Evolutionary conservation across 2,797 vertebrate genomes (phyloP), one percentile per base, ranked within the genome.

Genomic region (Euthynnus affinis): DNA sequence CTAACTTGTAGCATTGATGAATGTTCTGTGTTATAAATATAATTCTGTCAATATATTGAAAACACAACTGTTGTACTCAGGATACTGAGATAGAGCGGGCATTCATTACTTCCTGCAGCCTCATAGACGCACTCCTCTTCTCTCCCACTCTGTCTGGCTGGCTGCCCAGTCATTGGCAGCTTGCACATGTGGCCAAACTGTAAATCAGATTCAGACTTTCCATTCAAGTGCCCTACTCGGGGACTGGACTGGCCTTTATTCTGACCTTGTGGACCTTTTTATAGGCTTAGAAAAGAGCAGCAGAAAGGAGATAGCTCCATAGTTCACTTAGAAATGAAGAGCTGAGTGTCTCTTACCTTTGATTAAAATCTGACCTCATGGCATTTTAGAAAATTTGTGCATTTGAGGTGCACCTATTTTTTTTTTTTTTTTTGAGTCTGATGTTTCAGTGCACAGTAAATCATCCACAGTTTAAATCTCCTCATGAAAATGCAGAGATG

Each of bases 131-230:
- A 62, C 78, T 67, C 48, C 71, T 84, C 71, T 59, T 17, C 80
- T 71, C 83, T 81, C 80, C 80, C 68, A 49, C 80, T 87, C 88
- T 59, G 46, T 44, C 82, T 93, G 91, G 92, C 91, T 56, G 71
- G 25, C 53, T 85, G 88, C 90, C 91, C 82, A 71, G 80, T 82
- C 87, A 87, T 91, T 83, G 90, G 89, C 90, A 89, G 92, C 90
- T 88, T 80, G 87, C 89, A 91, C 90, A 92, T 93, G 88, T 91
- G 89, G 91, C 85, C 90, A 80, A 91, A 92, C 82, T 89, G 88
- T 92, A 93, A 93, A 94, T 94, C 92, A 91, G 91, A 92, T 92
- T 92, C 91, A 90, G 93, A 93, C 88, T 93, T 94, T 92, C 90
- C 87, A 89, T 93, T 93, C 87, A 92, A 91, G 90, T 90, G 89